phyloP scores from a whole-genome alignment of 1,140 invertebrate genomes.

The Caerostris darwini region DNA sequence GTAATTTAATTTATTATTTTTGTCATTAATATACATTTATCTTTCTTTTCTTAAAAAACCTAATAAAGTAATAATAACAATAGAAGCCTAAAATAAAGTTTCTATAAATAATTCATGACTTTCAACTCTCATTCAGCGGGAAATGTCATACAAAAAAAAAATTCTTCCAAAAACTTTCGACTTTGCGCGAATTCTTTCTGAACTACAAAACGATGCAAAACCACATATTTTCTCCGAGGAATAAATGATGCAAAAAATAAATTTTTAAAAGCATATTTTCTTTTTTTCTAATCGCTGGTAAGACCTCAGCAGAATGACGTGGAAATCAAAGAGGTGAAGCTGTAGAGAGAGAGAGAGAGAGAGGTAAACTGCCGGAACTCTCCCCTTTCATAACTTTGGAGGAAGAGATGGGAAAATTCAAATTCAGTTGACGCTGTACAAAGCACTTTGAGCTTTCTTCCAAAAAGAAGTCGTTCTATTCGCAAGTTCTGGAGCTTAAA shows the following conservation, averaged over 20 bases:
- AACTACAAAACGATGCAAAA: too few relatives aligned
- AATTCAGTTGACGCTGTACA: neutral
- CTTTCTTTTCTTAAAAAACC: too few relatives aligned
- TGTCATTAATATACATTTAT: too few relatives aligned
- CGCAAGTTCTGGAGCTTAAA: neutral
- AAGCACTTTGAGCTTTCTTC: neutral
- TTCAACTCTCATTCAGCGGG: too few relatives aligned
- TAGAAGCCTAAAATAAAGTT: too few relatives aligned
- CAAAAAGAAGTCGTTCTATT: neutral
- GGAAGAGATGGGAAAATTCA: neutral
- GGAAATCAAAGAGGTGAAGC: neutral
- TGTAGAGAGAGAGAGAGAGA: neutral
- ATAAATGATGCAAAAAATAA: neutral
- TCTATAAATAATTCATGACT: too few relatives aligned
- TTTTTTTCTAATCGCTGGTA: conserved; percentile 5
- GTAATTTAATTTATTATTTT: too few relatives aligned
- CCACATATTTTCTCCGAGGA: neutral
- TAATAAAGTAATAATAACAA: too few relatives aligned
- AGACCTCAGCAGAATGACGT: neutral
- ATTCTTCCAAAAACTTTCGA: too few relatives aligned
- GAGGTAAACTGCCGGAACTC: neutral
- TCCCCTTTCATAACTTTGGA: neutral
- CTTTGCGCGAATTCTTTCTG: too few relatives aligned
- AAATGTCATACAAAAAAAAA: too few relatives aligned
- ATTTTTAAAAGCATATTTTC: conserved; percentile 6